A percentile compares a stretch with the other conserved stretches of the same genome.
These are phyloP conservation scores for Pseudorhiza aurosa DNA, from an alignment of 30 jellyfish, hydroid and myxozoan genomes.

Conservation along the genomic window DNA sequence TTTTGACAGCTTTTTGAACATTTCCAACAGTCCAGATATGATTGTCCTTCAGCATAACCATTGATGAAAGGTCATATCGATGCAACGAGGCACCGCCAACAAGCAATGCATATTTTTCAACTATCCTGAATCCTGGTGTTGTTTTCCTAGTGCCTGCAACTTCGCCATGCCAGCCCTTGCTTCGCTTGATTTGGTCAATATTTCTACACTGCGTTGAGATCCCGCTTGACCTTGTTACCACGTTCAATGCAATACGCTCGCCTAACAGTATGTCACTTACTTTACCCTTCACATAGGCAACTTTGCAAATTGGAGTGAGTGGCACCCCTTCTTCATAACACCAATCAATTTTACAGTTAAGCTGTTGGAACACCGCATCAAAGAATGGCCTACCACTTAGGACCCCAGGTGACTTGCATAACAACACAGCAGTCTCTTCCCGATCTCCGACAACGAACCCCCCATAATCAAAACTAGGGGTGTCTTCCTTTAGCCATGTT, in stretches of 20 bases:
- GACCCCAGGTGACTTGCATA: slow-evolving; percentile 85
- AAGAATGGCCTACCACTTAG: slow-evolving; percentile 86
- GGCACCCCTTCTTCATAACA: slow-evolving; percentile 58
- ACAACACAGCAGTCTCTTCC: slow-evolving; percentile 55
- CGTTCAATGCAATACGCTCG: slow-evolving; percentile 80
- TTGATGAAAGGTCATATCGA: slow-evolving; percentile 74
- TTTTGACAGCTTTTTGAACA: slow-evolving; percentile 68
- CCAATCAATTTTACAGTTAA: slow-evolving; percentile 72
- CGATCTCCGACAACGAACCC: slow-evolving; percentile 93
- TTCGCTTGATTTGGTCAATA: slow-evolving; percentile 22
- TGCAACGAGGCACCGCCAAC: slow-evolving; percentile 91
- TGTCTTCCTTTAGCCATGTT: slow-evolving; percentile 81
- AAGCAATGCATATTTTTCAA: slow-evolving; percentile 77
- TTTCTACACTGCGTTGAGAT: slow-evolving; percentile 60
- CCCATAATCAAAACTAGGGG: slow-evolving; percentile 86
- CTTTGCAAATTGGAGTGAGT: slow-evolving; percentile 61
- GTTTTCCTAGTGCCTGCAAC: slow-evolving; percentile 92
- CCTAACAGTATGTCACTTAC: slow-evolving; percentile 67
- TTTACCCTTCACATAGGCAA: slow-evolving; percentile 74
- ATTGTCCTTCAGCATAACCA: slow-evolving; percentile 90
- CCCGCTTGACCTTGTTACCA: slow-evolving; percentile 72
- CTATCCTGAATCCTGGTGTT: slow-evolving; percentile 83
- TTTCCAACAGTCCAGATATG: slow-evolving; percentile 89
- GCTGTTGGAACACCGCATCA: slow-evolving; percentile 58
- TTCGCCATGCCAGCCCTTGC: slow-evolving; percentile 63